phyloP scores from a whole-genome alignment of 2,888 invertebrate genomes.

The Mythimna vitellina region DNA sequence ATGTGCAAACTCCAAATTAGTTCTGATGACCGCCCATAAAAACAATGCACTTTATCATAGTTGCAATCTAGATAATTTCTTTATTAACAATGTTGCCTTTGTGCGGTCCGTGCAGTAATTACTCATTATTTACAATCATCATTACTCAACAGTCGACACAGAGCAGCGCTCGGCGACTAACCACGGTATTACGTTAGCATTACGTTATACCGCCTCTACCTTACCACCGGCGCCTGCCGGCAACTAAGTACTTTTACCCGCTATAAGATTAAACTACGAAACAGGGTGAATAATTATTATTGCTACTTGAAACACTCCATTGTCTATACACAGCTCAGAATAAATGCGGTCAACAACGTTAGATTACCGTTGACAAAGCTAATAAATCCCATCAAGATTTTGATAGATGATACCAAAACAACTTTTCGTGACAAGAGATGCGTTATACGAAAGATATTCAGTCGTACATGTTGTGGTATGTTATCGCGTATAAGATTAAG shows the following conservation, averaged over 20 bases:
- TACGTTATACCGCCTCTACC: slow-evolving; percentile 59
- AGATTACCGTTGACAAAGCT: slow-evolving; percentile 33
- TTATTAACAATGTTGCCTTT: slow-evolving; percentile 63
- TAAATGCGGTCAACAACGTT: slow-evolving; percentile 39
- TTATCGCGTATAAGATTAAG: slow-evolving; percentile 83
- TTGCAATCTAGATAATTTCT: slow-evolving; percentile 59
- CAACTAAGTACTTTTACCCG: slow-evolving; percentile 51
- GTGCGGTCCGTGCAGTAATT: slow-evolving; percentile 67
- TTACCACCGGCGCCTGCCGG: background rate
- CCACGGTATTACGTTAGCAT: slow-evolving; percentile 72
- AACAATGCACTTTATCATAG: slow-evolving; percentile 44
- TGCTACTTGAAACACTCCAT: slow-evolving; percentile 37
- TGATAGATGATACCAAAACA: slow-evolving; percentile 39
- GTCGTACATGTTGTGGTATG: slow-evolving; percentile 68
- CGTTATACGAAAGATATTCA: slow-evolving; percentile 77
- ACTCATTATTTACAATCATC: slow-evolving; percentile 75
- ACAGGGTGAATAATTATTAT: slow-evolving; percentile 50
- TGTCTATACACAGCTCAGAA: slow-evolving; percentile 39
- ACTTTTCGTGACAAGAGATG: slow-evolving; percentile 60
- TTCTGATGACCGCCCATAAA: slow-evolving; percentile 32
- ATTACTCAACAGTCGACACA: slow-evolving; percentile 76
- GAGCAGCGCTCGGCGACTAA: slow-evolving; percentile 63
- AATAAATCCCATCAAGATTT: slow-evolving; percentile 31
- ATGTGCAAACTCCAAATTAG: background rate
- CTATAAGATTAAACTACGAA: slow-evolving; percentile 42